Evolutionary conservation across 2,797 vertebrate genomes (phyloP), one percentile per base, ranked within the genome.

Genomic region (Pangasius larnaudii): DNA sequence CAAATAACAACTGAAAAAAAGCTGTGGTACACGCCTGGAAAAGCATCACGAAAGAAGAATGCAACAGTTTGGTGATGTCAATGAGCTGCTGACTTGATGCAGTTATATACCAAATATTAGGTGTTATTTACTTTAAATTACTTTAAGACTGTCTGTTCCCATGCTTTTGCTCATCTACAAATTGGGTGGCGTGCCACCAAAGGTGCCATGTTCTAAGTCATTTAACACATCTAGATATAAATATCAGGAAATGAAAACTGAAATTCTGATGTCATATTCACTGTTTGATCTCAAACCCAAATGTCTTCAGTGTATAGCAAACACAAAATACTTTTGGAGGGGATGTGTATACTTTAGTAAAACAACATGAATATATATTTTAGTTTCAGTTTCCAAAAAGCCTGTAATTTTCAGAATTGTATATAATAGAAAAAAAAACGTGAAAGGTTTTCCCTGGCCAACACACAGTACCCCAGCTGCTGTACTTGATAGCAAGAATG

Each of bases 401-500:
- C 18, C 36, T 71, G 36, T 24, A 5, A 24, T 49, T 77, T 77
- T 51, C 46, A 77, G 74, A 51, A 77, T 30, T 18, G 53, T 36
- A 75, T 74, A 79, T 11, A 46, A 27, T n/a, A 46, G 7, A 74
- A 1, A 53, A 72, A 24, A 3, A 27, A 74, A 72, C 2, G 42
- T 53, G 6, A 30, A 56, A 79, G 49, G 16, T 0, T 33, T 24
- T 80, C 19, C 51, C 75, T 33, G 75, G n/a, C 53, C 8, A 56
- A 63, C 1, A 46, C 59, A 67, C 1, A 65, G 49, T 85, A 85
- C 46, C n/a, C 77, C 77, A 85, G 5, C 59, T 88, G 87, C 77
- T 33, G 1, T 3, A 22, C 10, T 71, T 86, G 91, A 91, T 90
- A 90, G 69, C 65, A 78, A 24, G 39, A 14, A 59, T 90, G 87